These are phyloP conservation scores for Halcyon leucocephala DNA, from an alignment of 2,797 vertebrate genomes.

Conservation along the genomic window DNA sequence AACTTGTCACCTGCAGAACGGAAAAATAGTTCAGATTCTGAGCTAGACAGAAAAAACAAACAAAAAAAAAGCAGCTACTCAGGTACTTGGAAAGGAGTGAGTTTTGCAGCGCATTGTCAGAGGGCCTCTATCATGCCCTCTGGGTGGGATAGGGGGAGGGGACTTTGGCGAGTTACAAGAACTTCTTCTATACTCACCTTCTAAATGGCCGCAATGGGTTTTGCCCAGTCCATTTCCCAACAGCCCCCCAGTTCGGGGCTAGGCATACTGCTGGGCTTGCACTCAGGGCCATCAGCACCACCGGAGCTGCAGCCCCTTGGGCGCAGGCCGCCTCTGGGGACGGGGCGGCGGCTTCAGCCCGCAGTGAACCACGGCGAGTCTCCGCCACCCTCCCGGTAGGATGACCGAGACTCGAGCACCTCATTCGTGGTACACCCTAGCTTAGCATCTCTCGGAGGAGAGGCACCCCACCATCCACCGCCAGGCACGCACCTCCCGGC, in stretches of 20 bases:
- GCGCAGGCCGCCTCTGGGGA: fast-evolving
- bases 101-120: neutral
- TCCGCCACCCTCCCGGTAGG: fast-evolving
- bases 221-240: fast-evolving
- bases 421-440: fast-evolving
- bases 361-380: fast-evolving
- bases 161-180: neutral
- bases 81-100: neutral
- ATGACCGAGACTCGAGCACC: fast-evolving
- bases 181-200: too few species aligned
- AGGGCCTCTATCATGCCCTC: neutral
- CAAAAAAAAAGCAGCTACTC: neutral
- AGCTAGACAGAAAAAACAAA: neutral
- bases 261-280: neutral
- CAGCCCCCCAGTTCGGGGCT: fast-evolving
- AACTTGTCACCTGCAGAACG: neutral
- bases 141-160: neutral
- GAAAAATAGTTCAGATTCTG: neutral
- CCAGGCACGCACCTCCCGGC: fast-evolving
- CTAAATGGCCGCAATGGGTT: fast-evolving
- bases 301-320: neutral
- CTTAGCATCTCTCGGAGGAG: fast-evolving
- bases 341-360: neutral
- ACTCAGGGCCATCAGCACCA: too few species aligned
- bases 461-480: too few species aligned